Evolutionary conservation across 2,797 vertebrate genomes (phyloP).

Genomic region (Numenius phaeopus): DNA sequence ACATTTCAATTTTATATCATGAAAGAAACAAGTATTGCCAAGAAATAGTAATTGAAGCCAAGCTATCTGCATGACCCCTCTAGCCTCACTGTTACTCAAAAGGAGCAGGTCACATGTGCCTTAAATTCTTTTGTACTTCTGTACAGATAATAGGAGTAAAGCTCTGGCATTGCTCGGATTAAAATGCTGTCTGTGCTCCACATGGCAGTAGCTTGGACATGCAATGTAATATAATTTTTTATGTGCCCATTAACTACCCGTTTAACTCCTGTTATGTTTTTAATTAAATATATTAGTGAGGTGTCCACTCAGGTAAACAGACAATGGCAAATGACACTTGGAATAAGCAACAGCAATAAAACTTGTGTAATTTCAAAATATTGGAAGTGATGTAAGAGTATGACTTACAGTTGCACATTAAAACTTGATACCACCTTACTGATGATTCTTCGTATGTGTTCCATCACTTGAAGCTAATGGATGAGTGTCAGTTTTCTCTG

Average conservation of each 20-base stretch:
- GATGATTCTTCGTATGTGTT: neutral
- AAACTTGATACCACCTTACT: neutral
- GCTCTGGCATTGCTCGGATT: neutral
- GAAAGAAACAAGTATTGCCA: neutral
- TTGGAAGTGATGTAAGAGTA: neutral
- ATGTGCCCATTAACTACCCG: neutral
- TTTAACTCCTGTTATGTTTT: conserved; percentile 26
- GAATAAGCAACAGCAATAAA: conserved; percentile 67
- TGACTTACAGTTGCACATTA: neutral
- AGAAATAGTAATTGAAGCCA: neutral
- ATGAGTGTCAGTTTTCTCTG: neutral
- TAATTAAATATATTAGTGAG: conserved; percentile 19
- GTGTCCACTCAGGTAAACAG: conserved; percentile 10
- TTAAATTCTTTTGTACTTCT: conserved; percentile 7
- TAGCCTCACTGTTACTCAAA: conserved; percentile 42
- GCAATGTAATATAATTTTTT: neutral
- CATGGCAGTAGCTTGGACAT: neutral
- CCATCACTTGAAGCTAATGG: neutral
- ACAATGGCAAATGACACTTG: conserved; percentile 11
- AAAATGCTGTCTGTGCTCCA: neutral
- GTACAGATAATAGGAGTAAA: neutral
- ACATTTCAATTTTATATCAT: conserved; percentile 58
- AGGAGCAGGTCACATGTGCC: neutral
- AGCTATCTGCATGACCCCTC: neutral
- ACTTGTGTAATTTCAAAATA: conserved; percentile 1